Conservation (phyloP, 1,140 invertebrate species). For the Drosophila tristis region DNA sequence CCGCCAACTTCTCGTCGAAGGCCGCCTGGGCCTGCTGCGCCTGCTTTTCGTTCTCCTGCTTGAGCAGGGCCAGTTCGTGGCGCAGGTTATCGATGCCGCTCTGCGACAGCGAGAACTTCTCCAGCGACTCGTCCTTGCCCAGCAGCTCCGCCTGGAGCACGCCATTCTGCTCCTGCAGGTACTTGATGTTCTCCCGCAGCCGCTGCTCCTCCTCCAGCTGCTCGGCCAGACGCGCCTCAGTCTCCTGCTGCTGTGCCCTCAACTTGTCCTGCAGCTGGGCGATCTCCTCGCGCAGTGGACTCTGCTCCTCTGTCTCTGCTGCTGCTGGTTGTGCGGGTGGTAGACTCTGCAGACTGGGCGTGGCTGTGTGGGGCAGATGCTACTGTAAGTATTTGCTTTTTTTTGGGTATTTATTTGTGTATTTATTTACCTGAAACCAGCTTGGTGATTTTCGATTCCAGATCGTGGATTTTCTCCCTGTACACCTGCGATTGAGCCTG, state of each 20-base stretch:
- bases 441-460: constrained; percentile 83
- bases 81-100: constrained; percentile 77
- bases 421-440: constrained; percentile 62
- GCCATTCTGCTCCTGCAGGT: constrained; percentile 81
- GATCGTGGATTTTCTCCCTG: constrained; percentile 84
- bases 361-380: constrained; percentile 17
- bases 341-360: constrained; percentile 56
- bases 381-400: too few species aligned
- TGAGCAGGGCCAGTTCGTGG: constrained; percentile 63
- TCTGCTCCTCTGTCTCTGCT: constrained; percentile 47
- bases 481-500: constrained; percentile 81
- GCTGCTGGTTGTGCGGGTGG: background rate
- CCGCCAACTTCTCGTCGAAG: constrained; percentile 50
- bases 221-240: constrained; percentile 75
- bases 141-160: constrained; percentile 66
- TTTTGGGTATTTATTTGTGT: background rate
- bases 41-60: constrained; percentile 76
- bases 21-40: constrained; percentile 25
- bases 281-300: constrained; percentile 73
- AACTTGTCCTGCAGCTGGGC: constrained; percentile 82
- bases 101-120: constrained; percentile 77
- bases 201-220: constrained; percentile 67
- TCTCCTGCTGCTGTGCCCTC: constrained; percentile 40
- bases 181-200: constrained; percentile 84
- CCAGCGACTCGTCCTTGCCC: constrained; percentile 69